Percentiles rank a stretch among this genome's conserved stretches.
Evolutionary conservation across 2,797 vertebrate genomes (phyloP).

Genomic region (Pangasius djambal): DNA sequence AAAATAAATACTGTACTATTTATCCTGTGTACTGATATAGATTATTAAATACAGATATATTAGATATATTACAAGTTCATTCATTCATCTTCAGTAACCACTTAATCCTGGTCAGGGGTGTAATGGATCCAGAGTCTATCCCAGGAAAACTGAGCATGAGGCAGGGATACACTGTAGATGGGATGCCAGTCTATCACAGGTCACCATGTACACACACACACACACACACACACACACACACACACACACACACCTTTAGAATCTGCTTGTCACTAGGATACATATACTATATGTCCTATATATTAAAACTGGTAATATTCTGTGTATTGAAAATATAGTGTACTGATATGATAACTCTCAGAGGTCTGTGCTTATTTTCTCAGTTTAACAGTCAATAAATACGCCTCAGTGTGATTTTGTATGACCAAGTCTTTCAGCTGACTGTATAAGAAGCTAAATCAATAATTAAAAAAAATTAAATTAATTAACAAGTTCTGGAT

Average conservation of each 20-base stretch:
- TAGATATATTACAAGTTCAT: neutral
- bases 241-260: neutral
- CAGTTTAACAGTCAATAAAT: neutral
- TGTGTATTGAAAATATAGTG: neutral
- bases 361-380: neutral
- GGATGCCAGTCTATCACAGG: neutral
- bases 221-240: neutral
- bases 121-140: neutral
- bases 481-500: neutral
- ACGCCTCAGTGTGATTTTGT: neutral
- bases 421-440: neutral
- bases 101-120: neutral
- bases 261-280: neutral
- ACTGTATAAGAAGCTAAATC: neutral
- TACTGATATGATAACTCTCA: neutral
- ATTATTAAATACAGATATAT: neutral
- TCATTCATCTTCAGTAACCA: neutral
- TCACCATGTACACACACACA: neutral
- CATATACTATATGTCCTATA: neutral
- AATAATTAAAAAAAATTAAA: neutral
- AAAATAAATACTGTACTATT: neutral
- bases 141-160: neutral
- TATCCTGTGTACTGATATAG: neutral
- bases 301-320: neutral
- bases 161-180: neutral